These are phyloP conservation scores for Nipponia nippon DNA, from an alignment of 2,113 vertebrate genomes.

Conservation along the genomic window DNA sequence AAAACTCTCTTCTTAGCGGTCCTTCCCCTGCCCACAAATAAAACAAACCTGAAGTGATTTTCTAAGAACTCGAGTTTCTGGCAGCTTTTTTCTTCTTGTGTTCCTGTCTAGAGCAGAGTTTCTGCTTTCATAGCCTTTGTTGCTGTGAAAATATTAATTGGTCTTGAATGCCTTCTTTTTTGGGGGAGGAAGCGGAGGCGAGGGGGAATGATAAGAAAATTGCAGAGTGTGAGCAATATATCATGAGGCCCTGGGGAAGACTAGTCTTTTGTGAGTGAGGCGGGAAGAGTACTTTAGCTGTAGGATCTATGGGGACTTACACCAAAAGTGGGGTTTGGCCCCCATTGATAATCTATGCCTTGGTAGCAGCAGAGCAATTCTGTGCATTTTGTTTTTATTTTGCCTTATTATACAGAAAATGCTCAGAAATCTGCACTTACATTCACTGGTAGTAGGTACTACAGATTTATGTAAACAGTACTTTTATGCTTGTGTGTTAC, in stretches of 20 bases:
- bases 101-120: background rate
- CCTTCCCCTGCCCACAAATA: background rate
- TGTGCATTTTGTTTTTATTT: background rate
- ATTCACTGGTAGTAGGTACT: background rate
- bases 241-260: background rate
- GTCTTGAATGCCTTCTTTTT: background rate
- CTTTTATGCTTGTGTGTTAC: background rate
- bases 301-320: background rate
- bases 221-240: background rate
- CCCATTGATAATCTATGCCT: background rate
- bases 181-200: background rate
- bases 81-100: background rate
- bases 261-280: background rate
- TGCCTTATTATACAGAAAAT: background rate
- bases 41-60: conserved; percentile 6
- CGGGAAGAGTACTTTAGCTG: background rate
- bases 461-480: background rate
- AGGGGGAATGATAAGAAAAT: background rate
- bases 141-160: background rate
- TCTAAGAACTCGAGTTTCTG: background rate
- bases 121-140: background rate
- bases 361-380: background rate
- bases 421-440: background rate
- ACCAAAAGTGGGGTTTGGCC: background rate
- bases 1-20: conserved; percentile 56